Percentiles rank a stretch among this genome's conserved stretches.
Evolutionary conservation across 2,797 vertebrate genomes (phyloP).

Genomic region (Gorsachius magnificus): DNA sequence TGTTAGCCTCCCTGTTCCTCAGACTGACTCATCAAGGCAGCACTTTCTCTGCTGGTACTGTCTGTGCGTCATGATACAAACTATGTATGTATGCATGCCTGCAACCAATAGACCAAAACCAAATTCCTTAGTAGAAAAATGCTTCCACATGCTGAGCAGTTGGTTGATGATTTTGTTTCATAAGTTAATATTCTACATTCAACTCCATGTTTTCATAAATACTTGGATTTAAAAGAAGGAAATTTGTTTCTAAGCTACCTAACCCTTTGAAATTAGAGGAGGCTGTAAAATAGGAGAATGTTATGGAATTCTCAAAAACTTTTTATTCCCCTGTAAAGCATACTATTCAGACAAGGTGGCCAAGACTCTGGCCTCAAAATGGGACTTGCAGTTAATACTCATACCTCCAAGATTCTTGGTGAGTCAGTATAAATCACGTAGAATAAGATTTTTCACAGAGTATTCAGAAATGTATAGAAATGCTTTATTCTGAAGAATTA

Average conservation of each 20-base stretch:
- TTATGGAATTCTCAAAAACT: not conserved
- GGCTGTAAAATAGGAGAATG: not conserved
- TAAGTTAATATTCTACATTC: not conserved
- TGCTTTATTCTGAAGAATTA: conserved; percentile 24
- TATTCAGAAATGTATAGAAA: conserved; percentile 51
- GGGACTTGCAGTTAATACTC: conserved; percentile 11
- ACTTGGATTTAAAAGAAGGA: not conserved
- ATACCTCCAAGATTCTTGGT: conserved; percentile 46
- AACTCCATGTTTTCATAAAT: not conserved
- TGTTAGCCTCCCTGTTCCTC: conserved; percentile 46
- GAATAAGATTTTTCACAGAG: conserved; percentile 48
- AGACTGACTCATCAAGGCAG: conserved; percentile 53
- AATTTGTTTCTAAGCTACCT: not conserved
- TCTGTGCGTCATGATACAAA: conserved; percentile 17
- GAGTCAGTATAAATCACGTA: conserved; percentile 45
- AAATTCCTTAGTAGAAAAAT: not conserved
- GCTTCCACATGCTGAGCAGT: not conserved
- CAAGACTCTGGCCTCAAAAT: conserved; percentile 23
- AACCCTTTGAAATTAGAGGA: not conserved
- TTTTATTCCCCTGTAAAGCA: not conserved
- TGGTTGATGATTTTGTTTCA: not conserved
- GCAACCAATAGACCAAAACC: not conserved
- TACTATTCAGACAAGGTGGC: conserved; percentile 1
- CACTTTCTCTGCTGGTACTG: not conserved
- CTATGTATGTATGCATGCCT: not conserved